Evolutionary conservation across 1,140 invertebrate genomes (phyloP).

Genomic region (Leptinotarsa defecta): DNA sequence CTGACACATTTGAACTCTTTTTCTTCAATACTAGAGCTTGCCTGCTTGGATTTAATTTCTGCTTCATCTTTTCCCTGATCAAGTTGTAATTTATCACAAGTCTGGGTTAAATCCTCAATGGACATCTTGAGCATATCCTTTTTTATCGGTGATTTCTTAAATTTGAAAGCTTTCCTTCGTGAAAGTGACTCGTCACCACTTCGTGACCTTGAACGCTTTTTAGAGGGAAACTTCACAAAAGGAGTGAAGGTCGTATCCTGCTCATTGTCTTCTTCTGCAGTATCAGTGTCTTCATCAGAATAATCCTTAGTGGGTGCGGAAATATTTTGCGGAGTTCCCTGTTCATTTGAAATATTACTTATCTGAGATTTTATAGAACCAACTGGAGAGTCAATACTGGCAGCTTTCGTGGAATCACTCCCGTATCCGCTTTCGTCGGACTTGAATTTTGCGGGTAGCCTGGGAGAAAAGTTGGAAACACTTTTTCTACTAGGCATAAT

Average conservation of each 20-base stretch:
- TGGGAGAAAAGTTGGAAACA: slow-evolving; percentile 35
- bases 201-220: slow-evolving; percentile 38
- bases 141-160: slow-evolving; percentile 29
- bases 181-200: slow-evolving; percentile 32
- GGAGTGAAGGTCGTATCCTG: not conserved
- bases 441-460: slow-evolving; percentile 39
- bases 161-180: slow-evolving; percentile 24
- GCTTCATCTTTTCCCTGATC: not conserved
- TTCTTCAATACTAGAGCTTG: slow-evolving; percentile 28
- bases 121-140: slow-evolving; percentile 28
- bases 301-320: slow-evolving; percentile 22
- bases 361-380: slow-evolving; percentile 41
- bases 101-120: slow-evolving; percentile 30
- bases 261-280: slow-evolving; percentile 47
- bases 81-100: slow-evolving; percentile 33
- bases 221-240: slow-evolving; percentile 7
- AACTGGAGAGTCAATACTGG: slow-evolving; percentile 62
- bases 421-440: slow-evolving; percentile 69
- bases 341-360: slow-evolving; percentile 31
- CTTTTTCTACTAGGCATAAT: slow-evolving; percentile 39
- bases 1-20: slow-evolving; percentile 57
- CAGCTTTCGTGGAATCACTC: slow-evolving; percentile 65
- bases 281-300: slow-evolving; percentile 47
- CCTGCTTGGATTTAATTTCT: not conserved
- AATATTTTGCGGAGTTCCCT: not conserved